These are phyloP conservation scores for Rugalucina vietnamica DNA, from an alignment of 2,888 invertebrate species.

Conservation along the genomic window DNA sequence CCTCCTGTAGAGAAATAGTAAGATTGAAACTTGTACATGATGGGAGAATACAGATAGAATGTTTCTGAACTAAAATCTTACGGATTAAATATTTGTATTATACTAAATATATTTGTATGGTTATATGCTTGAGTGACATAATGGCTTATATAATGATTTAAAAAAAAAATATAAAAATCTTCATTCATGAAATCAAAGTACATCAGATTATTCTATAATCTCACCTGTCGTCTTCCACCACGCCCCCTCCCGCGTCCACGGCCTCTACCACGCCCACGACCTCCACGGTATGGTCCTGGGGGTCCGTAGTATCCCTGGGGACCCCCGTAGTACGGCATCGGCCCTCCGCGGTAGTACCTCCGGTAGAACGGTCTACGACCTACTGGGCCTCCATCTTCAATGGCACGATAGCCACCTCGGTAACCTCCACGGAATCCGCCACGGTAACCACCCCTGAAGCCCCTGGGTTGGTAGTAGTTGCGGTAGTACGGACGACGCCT, in stretches of 20 bases:
- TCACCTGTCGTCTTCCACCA: conserved; percentile 63
- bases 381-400: conserved; percentile 52
- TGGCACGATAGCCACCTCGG: conserved; percentile 31
- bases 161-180: too few relatives aligned
- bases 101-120: too few relatives aligned
- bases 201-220: too few relatives aligned
- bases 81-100: too few relatives aligned
- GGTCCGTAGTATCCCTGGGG: conserved; percentile 59
- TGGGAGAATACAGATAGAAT: too few relatives aligned
- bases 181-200: too few relatives aligned
- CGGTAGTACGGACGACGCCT: conserved; percentile 47
- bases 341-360: conserved; percentile 71
- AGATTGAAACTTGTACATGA: background rate
- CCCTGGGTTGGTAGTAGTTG: conserved; percentile 32
- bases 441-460: conserved; percentile 13
- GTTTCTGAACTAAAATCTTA: background rate
- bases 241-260: conserved; percentile 64
- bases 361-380: conserved; percentile 78
- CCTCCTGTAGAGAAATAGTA: conserved; percentile 17
- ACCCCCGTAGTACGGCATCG: conserved; percentile 65
- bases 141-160: too few relatives aligned
- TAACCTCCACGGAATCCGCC: conserved; percentile 48
- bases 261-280: conserved; percentile 64
- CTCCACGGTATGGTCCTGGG: conserved; percentile 44
- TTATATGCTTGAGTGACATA: too few relatives aligned